Percentiles rank a stretch among this genome's conserved stretches.
Conservation (phyloP, 2,888 invertebrate genomes). For the Carcina quercana region DNA sequence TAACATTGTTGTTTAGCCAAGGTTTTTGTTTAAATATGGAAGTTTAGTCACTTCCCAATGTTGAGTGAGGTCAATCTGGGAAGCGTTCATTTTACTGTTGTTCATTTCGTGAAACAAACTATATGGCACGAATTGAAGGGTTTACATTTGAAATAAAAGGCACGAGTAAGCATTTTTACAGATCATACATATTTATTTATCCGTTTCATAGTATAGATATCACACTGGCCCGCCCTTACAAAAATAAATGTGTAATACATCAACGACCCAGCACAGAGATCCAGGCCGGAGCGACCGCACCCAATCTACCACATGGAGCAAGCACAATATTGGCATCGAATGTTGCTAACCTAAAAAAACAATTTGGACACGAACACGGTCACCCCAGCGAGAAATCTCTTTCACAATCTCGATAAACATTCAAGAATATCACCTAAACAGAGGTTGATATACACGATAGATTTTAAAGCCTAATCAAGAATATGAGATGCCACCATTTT, state of each 20-base stretch:
- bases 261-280: slow-evolving; percentile 58
- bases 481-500: too few relatives aligned
- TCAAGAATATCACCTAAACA: slow-evolving; percentile 65
- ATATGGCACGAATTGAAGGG: too few relatives aligned
- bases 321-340: slow-evolving; percentile 54
- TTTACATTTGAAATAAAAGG: slow-evolving; percentile 37
- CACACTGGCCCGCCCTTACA: slow-evolving; percentile 75
- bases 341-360: slow-evolving; percentile 59
- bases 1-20: too few relatives aligned
- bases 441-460: slow-evolving; percentile 68
- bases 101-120: too few relatives aligned
- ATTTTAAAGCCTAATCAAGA: too few relatives aligned
- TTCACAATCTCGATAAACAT: too few relatives aligned
- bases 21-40: too few relatives aligned
- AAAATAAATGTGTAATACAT: slow-evolving; percentile 73
- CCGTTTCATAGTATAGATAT: slow-evolving; percentile 74
- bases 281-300: slow-evolving; percentile 51
- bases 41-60: too few relatives aligned
- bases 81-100: too few relatives aligned
- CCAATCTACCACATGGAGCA: slow-evolving; percentile 22
- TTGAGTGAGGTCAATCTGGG: too few relatives aligned
- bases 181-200: slow-evolving; percentile 75
- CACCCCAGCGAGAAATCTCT: slow-evolving; percentile 52
- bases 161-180: slow-evolving; percentile 63
- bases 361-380: slow-evolving; percentile 55